phyloP scores from a whole-genome alignment of 2,888 invertebrate species.

The Amphipyra tragopoginis region DNA sequence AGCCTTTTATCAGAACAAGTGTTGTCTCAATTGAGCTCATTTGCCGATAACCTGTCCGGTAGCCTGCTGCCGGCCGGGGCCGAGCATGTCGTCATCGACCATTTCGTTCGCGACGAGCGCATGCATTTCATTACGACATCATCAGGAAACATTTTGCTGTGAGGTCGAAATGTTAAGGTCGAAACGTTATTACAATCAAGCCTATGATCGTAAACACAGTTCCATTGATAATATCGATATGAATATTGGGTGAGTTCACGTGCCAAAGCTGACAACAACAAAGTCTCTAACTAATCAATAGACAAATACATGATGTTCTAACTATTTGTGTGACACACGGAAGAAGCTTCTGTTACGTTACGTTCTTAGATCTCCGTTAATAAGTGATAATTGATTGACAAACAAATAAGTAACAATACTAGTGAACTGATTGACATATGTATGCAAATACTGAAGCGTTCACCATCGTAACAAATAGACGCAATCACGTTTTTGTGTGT shows the following conservation, averaged over 20 bases:
- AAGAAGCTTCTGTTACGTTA: conserved; percentile 37
- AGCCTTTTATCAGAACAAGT: conserved; percentile 66
- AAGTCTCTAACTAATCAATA: conserved; percentile 31
- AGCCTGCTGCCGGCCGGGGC: conserved; percentile 32
- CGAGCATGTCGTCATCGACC: conserved; percentile 75
- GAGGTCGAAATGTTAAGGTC: conserved; percentile 64
- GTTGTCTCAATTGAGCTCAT: conserved; percentile 79
- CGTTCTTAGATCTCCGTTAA: conserved; percentile 24
- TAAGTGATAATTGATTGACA: conserved; percentile 43
- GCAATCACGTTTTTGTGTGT: conserved; percentile 24
- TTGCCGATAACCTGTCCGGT: conserved; percentile 74
- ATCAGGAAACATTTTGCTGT: conserved; percentile 65
- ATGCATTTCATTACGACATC: conserved; percentile 55
- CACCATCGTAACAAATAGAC: conserved; percentile 17
- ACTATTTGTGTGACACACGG: conserved; percentile 20
- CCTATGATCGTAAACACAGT: conserved; percentile 32
- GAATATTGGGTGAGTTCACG: conserved; percentile 40
- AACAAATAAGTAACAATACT: conserved; percentile 37
- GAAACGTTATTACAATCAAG: conserved; percentile 38
- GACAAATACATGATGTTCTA: conserved; percentile 11
- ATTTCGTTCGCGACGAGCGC: conserved; percentile 61
- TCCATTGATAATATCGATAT: conserved; percentile 23
- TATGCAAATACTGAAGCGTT: conserved; percentile 36
- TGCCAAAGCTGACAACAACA: conserved; percentile 15
- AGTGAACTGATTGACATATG: conserved; percentile 36